Conservation (phyloP, 2,888 invertebrate genomes). For the Metellina segmentata region DNA sequence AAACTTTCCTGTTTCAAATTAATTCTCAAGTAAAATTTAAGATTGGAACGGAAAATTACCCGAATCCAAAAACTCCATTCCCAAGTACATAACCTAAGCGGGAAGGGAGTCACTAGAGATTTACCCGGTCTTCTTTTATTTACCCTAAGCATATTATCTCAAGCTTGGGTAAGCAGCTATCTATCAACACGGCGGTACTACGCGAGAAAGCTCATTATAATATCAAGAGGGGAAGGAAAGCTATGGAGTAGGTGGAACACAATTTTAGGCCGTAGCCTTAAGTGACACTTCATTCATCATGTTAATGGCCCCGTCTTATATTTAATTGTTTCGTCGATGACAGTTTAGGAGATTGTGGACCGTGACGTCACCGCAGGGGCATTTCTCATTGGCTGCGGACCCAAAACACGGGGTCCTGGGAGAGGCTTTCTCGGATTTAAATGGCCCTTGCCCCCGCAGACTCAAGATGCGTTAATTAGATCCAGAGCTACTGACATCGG, state of each 20-base stretch:
- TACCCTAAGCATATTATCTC: conserved; percentile 62
- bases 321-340: conserved; percentile 75
- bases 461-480: conserved; percentile 67
- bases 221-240: conserved; percentile 23
- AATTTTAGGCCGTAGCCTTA: conserved; percentile 66
- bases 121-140: conserved; percentile 40
- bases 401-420: conserved; percentile 49
- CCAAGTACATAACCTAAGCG: too few species aligned
- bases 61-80: too few species aligned
- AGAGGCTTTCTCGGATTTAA: conserved; percentile 48
- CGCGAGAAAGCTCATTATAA: conserved; percentile 58
- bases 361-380: conserved; percentile 62
- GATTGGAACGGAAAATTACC: too few species aligned
- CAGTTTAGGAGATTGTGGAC: conserved; percentile 70
- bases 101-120: too few species aligned
- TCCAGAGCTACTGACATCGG: conserved; percentile 21
- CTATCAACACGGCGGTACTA: conserved; percentile 48
- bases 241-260: conserved; percentile 18
- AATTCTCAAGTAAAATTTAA: too few species aligned
- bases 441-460: conserved; percentile 23
- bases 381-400: conserved; percentile 60
- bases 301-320: conserved; percentile 74
- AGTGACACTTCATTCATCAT: conserved; percentile 74
- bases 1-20: too few species aligned
- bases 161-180: conserved; percentile 53